These are phyloP conservation scores for Pasiphila rectangulata DNA, from an alignment of 2,888 invertebrate genomes.

Conservation along the genomic window DNA sequence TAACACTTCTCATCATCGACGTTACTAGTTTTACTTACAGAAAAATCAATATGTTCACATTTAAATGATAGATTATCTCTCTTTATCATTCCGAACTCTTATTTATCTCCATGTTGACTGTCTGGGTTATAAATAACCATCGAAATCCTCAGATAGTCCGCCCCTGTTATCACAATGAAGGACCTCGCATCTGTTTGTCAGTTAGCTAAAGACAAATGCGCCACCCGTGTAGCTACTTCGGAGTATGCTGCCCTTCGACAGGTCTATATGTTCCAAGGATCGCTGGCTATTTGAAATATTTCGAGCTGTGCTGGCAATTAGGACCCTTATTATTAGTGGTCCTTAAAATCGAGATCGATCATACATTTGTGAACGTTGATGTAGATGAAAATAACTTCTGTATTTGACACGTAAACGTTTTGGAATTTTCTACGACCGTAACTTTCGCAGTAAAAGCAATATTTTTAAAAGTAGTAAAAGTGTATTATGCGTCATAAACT, in stretches of 20 bases:
- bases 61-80: conserved; percentile 64
- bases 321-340: conserved; percentile 21
- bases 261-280: conserved; percentile 41
- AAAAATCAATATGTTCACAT: conserved; percentile 18
- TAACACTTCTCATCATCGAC: conserved; percentile 27
- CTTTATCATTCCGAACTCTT: conserved; percentile 76
- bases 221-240: conserved; percentile 67
- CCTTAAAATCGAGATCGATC: conserved; percentile 16
- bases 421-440: neutral
- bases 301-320: conserved; percentile 28
- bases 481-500: too few relatives aligned
- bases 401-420: neutral
- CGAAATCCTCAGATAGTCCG: conserved; percentile 67
- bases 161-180: conserved; percentile 63
- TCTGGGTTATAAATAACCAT: conserved; percentile 72
- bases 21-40: neutral
- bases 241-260: conserved; percentile 46
- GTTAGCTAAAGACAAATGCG: conserved; percentile 59
- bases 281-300: conserved; percentile 30
- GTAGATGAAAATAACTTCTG: neutral
- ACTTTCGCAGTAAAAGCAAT: neutral
- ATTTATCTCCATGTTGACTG: conserved; percentile 51
- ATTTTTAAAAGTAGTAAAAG: too few relatives aligned
- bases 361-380: conserved; percentile 8
- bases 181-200: conserved; percentile 73